Evolutionary conservation across 2,797 vertebrate species (phyloP).

Genomic region (Poeciliopsis infans): DNA sequence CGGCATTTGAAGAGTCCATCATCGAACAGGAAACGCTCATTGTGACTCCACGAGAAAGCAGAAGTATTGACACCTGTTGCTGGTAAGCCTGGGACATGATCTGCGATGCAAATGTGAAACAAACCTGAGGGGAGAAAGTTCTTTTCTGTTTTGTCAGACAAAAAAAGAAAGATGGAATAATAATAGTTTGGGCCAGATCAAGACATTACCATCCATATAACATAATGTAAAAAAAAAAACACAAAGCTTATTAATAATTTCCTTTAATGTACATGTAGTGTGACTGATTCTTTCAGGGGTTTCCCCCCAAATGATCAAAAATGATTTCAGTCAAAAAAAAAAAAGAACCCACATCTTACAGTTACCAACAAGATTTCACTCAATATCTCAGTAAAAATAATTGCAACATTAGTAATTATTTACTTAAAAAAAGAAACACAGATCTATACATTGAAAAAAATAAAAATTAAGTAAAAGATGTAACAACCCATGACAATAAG

Average conservation of each 20-base stretch:
- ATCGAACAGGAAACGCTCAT: slow-evolving; percentile 26
- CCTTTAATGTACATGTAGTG: slow-evolving; percentile 22
- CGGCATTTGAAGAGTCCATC: not conserved
- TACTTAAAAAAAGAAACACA: slow-evolving; percentile 33
- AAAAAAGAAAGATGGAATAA: no score
- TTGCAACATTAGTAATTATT: slow-evolving; percentile 61
- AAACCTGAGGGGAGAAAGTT: no score
- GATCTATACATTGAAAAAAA: slow-evolving; percentile 38
- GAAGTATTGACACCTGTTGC: slow-evolving; percentile 28
- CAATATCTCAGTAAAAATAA: slow-evolving; percentile 48
- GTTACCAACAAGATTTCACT: slow-evolving; percentile 22
- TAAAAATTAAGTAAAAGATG: slow-evolving; percentile 58
- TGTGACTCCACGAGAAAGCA: slow-evolving; percentile 27
- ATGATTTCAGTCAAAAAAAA: slow-evolving; percentile 30
- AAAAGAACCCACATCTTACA: slow-evolving; percentile 28
- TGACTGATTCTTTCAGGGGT: slow-evolving; percentile 22
- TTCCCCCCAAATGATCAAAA: not conserved
- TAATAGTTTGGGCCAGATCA: no score
- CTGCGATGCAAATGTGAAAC: not conserved
- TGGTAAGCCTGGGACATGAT: not conserved
- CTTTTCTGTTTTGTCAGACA: no score
- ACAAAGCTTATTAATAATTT: slow-evolving; percentile 14
- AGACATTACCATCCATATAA: slow-evolving; percentile 10
- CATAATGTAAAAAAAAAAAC: not conserved
- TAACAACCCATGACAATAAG: slow-evolving; percentile 53